phyloP scores from a whole-genome alignment of 2,113 vertebrate species.

The Gila orcuttii region DNA sequence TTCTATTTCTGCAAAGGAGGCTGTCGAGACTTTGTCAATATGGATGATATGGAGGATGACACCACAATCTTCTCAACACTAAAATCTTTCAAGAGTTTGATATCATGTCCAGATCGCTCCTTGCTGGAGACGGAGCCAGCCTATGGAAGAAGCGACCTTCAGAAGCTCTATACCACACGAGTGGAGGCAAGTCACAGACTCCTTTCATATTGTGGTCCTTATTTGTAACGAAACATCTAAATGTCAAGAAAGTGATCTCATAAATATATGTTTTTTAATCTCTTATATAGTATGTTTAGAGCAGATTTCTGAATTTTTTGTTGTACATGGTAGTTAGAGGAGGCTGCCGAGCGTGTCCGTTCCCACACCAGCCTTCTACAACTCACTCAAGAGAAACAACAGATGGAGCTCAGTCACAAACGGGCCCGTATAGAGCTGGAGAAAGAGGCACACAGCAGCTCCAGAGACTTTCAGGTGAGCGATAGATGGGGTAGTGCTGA shows the following conservation, averaged over 20 bases:
- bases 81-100: slow-evolving; percentile 89
- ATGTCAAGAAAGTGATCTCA: not conserved
- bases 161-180: slow-evolving; percentile 85
- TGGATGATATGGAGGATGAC: slow-evolving; percentile 85
- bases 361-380: slow-evolving; percentile 85
- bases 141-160: slow-evolving; percentile 71
- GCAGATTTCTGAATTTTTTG: not conserved
- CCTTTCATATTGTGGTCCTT: not conserved
- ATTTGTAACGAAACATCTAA: not conserved
- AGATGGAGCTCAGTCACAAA: slow-evolving; percentile 96
- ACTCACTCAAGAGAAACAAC: slow-evolving; percentile 92
- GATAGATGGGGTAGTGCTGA: not conserved
- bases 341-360: slow-evolving; percentile 85
- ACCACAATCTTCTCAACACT: slow-evolving; percentile 88
- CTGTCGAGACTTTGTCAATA: slow-evolving; percentile 46
- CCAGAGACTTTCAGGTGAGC: slow-evolving; percentile 86
- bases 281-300: not conserved
- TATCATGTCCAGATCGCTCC: slow-evolving; percentile 70
- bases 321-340: slow-evolving; percentile 78
- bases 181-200: slow-evolving; percentile 78
- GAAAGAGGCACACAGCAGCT: slow-evolving; percentile 82
- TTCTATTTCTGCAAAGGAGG: not conserved
- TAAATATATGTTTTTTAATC: not conserved
- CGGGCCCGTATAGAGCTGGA: slow-evolving; percentile 92
- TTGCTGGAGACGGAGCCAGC: slow-evolving; percentile 60